phyloP scores from a whole-genome alignment of 2,888 invertebrate species.

The Polyommatus iphigenia region DNA sequence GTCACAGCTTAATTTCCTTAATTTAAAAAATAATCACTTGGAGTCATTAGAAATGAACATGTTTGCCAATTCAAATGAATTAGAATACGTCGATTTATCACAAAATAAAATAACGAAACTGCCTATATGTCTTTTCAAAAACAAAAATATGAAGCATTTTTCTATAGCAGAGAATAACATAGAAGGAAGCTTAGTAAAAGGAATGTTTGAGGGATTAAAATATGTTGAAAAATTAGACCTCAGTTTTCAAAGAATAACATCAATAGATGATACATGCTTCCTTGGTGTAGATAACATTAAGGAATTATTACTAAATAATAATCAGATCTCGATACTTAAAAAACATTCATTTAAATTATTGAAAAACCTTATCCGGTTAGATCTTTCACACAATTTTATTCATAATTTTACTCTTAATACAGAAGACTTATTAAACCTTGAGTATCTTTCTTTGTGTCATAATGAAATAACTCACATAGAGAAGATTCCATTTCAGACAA shows the following conservation, averaged over 20 bases:
- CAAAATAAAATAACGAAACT: constrained; percentile 53
- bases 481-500: constrained; percentile 46
- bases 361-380: constrained; percentile 47
- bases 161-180: constrained; percentile 51
- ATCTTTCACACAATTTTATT: constrained; percentile 59
- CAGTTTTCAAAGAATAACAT: constrained; percentile 51
- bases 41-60: background rate
- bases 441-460: constrained; percentile 48
- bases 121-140: constrained; percentile 54
- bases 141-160: constrained; percentile 51
- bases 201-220: constrained; percentile 57
- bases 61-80: constrained; percentile 37
- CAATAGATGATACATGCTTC: constrained; percentile 58
- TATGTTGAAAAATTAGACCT: constrained; percentile 50
- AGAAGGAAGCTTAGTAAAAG: constrained; percentile 51
- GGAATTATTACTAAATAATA: constrained; percentile 54
- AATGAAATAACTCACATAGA: constrained; percentile 54
- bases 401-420: constrained; percentile 52
- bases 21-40: constrained; percentile 23
- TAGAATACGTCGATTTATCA: constrained; percentile 52
- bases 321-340: constrained; percentile 50
- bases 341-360: constrained; percentile 52
- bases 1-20: background rate
- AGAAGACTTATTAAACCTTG: constrained; percentile 51
- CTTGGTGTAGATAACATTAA: constrained; percentile 49